Percentiles rank a stretch among this genome's conserved stretches.
Evolutionary conservation across 2,797 vertebrate genomes (phyloP).

Genomic region (Phoebastria nigripes): DNA sequence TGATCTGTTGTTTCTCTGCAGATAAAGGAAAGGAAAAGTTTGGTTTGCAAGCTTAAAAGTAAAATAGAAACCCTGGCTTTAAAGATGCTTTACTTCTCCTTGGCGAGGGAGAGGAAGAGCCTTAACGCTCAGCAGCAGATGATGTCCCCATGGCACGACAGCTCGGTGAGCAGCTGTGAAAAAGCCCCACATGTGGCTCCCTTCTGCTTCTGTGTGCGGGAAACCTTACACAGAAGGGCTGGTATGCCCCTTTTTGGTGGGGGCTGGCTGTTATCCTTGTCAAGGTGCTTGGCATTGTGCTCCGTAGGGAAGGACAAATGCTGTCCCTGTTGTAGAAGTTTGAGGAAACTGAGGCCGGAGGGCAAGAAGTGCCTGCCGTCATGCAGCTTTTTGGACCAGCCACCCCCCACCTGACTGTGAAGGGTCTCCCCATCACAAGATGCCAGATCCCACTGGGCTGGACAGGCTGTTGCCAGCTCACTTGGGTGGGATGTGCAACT

Average conservation of each 20-base stretch:
- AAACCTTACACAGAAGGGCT: neutral
- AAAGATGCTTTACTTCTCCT: neutral
- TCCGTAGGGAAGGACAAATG: neutral
- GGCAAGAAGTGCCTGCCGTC: neutral
- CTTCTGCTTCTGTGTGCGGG: neutral
- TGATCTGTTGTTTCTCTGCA: slow-evolving; percentile 48
- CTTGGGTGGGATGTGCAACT: neutral
- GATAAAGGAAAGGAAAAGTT: neutral
- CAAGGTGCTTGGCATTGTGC: neutral
- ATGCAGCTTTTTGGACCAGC: neutral
- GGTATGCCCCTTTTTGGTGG: accelerated
- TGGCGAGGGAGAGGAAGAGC: neutral
- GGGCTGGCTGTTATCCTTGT: neutral
- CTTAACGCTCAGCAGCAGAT: neutral
- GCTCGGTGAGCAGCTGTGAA: neutral
- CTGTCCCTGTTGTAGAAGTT: accelerated
- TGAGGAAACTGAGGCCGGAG: neutral
- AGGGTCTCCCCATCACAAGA: neutral
- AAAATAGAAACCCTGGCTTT: accelerated
- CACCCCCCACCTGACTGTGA: accelerated
- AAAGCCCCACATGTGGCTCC: neutral
- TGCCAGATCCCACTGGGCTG: neutral
- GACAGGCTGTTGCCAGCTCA: neutral
- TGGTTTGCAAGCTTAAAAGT: neutral
- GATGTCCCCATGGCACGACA: neutral